A percentile compares a stretch with the other conserved stretches of the same genome.
phyloP scores from a whole-genome alignment of 2,797 vertebrate species.

The Melopsittacus undulatus region DNA sequence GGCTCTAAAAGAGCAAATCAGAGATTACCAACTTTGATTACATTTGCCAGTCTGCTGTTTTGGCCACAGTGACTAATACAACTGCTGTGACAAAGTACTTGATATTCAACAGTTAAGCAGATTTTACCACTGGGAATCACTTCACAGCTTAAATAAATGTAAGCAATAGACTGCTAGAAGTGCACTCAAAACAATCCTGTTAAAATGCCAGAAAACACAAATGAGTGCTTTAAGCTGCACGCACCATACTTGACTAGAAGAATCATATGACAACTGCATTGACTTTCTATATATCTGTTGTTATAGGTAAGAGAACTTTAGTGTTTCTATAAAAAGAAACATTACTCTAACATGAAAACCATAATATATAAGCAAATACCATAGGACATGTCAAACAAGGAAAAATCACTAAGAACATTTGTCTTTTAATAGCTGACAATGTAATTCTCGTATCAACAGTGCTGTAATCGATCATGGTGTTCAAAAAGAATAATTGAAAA shows the following conservation, averaged over 20 bases:
- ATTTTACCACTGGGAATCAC: background rate
- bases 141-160: background rate
- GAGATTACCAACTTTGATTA: background rate
- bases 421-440: background rate
- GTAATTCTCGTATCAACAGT: background rate
- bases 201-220: background rate
- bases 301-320: background rate
- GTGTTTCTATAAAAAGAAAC: background rate
- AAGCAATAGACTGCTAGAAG: background rate
- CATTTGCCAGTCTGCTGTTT: background rate
- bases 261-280: background rate
- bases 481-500: background rate
- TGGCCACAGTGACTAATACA: background rate
- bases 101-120: background rate
- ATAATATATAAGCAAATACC: background rate
- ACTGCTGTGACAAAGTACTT: background rate
- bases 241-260: background rate
- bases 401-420: background rate
- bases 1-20: constrained; percentile 75
- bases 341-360: too few species aligned
- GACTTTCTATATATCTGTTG: background rate
- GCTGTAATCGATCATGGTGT: background rate
- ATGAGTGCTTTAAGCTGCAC: background rate
- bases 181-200: background rate
- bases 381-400: background rate